Base-by-base conservation (phyloP, 2,888 invertebrate genomes). In the Ophion costatus region DNA sequence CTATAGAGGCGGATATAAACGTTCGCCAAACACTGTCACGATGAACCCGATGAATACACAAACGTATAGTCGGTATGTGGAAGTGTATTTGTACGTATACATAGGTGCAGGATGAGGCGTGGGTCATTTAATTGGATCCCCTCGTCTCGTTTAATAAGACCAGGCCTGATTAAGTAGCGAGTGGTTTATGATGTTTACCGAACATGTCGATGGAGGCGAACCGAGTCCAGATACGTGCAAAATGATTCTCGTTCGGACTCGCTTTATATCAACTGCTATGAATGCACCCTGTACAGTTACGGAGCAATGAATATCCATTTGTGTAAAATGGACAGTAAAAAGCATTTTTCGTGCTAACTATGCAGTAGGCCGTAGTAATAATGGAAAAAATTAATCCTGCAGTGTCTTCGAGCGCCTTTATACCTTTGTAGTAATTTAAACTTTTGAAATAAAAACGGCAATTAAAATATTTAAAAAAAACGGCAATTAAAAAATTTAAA, bases 131-230 rank as follows among this genome's bases (percentile, higher is more conserved):
- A 86, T 86, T 86, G 86, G 78, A 84, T 81, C 78, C 80, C 77
- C 77, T 77, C 80, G 83, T 82, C 69, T 69, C 77, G 77, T 83
- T 82, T 87, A 85, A 85, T 88, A 84, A 85, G 83, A 64, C 74
- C 78, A 79, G 88, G 87, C 89, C 91, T 92, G 92, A 92, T 93
- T 92, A 91, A 91, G 92, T 91, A 92, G 90, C 92, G 90, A 82
- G 74, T 86, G 87, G 89, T 93, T 93, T 92, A 92, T 88, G 91
- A 90, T 92, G 91, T 92, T 92, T 93, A 87, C 90, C 85, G 91
- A 91, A 92, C 93, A 91, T 91, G 92, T 86, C 85, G 85, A 81
- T 89, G 81, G n/a, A n/a, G n/a, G 86, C 87, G 80, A 57, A 70
- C 86, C 56, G 61, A 67, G 67, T 33, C 61, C 7, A 38, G 24